Base-by-base conservation (phyloP, 2,113 vertebrate genomes). In the Centropristis striata region DNA sequence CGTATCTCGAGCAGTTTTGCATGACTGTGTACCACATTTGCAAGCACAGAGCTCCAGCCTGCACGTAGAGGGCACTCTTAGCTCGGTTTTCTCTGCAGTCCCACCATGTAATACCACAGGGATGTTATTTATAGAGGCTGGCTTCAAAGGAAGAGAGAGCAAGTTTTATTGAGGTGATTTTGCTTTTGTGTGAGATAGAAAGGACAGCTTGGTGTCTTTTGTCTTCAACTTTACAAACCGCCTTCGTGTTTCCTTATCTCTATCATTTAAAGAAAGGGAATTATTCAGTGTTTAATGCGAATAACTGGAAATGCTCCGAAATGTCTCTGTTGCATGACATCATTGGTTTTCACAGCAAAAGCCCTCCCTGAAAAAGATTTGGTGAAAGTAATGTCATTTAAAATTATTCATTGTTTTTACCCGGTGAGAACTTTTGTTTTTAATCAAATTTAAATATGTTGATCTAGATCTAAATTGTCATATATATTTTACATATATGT, bases 31-130 rank as follows among this genome's bases (percentile, higher is more conserved):
- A 15, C 13, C 57, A 69, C 51, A 32, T 71, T 80, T 78, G 50
- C 72, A 65, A 47, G 23, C 74, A 84, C 57, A 60, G 25, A 60
- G 65, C 71, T 64, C 0, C 28, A 49, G 28, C 16, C 55, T 78
- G 81, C 88, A 90, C 66, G 65, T 91, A 95, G 94, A 90, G 93
- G 94, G 93, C 84, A 82, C 86, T 93, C 72, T 94, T 81, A 73
- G 82, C 92, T 75, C 37, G 66, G 57, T 71, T 88, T 83, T 78
- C 49, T 76, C 44, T 74, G 54, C 81, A 63, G 68, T 50, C 4
- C 75, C 82, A 71, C 25, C 42, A 49, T 80, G 37, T 51, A 73
- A 79, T 39, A 73, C 72, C 74, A 72, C 74, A 27, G 61, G 71
- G 50, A 78, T 77, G 76, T 79, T 90, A 91, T 93, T 91, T 90